Evolutionary conservation across 2,797 vertebrate species (phyloP).

Genomic region (Hoplostethus atlanticus): DNA sequence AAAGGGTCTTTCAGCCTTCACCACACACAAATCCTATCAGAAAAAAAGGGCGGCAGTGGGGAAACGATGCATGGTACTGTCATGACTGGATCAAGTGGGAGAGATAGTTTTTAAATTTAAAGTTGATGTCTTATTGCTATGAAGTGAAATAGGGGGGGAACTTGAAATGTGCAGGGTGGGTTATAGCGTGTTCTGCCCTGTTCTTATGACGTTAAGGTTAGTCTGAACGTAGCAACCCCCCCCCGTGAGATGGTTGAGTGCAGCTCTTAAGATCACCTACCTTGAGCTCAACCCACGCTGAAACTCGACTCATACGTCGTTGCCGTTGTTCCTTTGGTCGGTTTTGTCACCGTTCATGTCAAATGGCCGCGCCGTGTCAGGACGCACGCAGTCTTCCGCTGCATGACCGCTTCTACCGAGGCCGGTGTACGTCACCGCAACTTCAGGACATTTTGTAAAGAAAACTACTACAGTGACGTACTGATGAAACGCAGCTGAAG

Average conservation of each 20-base stretch:
- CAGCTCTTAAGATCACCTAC: not conserved
- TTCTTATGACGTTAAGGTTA: not conserved
- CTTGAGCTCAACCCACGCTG: not conserved
- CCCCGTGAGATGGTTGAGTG: slow-evolving; percentile 4
- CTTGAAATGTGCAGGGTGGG: slow-evolving; percentile 39
- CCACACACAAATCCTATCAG: slow-evolving; percentile 36
- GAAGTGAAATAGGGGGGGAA: slow-evolving; percentile 30
- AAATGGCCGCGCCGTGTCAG: slow-evolving; percentile 11
- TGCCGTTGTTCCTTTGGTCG: not conserved
- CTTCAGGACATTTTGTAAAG: slow-evolving; percentile 22
- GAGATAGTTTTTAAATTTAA: slow-evolving; percentile 9
- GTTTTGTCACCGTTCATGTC: not conserved
- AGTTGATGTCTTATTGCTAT: slow-evolving; percentile 43
- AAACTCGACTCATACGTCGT: not conserved
- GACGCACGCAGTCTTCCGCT: slow-evolving; percentile 16
- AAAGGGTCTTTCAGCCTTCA: slow-evolving; percentile 31
- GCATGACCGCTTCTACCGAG: slow-evolving; percentile 19
- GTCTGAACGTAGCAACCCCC: slow-evolving; percentile 1
- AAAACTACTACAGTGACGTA: slow-evolving; percentile 12
- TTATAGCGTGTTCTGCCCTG: too few relatives aligned
- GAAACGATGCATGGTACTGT: slow-evolving; percentile 41
- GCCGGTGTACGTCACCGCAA: not conserved
- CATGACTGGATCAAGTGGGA: slow-evolving; percentile 20
- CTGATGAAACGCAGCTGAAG: slow-evolving; percentile 29
- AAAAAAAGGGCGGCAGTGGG: slow-evolving; percentile 7